A percentile compares a stretch with the other conserved stretches of the same genome.
These are phyloP conservation scores for Astreopora myriophthalma DNA, from an alignment of 64 coral and sea anemone species.

Conservation along the genomic window DNA sequence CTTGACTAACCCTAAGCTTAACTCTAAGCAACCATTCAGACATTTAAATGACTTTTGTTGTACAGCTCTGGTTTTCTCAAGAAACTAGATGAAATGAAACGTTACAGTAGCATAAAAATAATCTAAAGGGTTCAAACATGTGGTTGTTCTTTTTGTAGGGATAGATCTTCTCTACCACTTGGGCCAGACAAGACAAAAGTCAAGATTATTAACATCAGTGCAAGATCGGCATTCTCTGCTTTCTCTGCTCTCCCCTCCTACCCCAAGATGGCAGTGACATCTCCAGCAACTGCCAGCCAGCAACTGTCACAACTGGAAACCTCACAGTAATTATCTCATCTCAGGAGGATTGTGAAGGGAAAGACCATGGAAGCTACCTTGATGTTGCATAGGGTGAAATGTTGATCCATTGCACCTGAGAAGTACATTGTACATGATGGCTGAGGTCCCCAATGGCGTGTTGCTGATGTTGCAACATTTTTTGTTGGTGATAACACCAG, in stretches of 20 bases:
- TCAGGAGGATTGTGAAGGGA: neutral
- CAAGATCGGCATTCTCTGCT: conserved; percentile 38
- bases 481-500: neutral
- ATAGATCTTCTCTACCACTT: neutral
- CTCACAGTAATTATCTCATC: conserved; percentile 8
- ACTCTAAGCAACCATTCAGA: too few relatives aligned
- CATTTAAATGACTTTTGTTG: too few relatives aligned
- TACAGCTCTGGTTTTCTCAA: too few relatives aligned
- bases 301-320: conserved; percentile 17
- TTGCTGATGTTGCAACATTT: neutral
- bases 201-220: conserved; percentile 37
- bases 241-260: conserved; percentile 49
- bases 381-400: neutral
- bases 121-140: neutral
- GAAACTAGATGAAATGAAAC: too few relatives aligned
- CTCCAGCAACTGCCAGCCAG: conserved; percentile 7
- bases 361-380: neutral
- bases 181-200: conserved; percentile 74
- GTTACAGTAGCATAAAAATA: too few relatives aligned
- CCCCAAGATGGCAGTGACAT: conserved; percentile 53
- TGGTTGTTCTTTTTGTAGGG: neutral
- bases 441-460: neutral
- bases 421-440: neutral
- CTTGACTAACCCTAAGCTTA: too few relatives aligned
- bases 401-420: neutral